Base-by-base conservation (phyloP, 92 coral and sea anemone species). In the Porites lobata region DNA sequence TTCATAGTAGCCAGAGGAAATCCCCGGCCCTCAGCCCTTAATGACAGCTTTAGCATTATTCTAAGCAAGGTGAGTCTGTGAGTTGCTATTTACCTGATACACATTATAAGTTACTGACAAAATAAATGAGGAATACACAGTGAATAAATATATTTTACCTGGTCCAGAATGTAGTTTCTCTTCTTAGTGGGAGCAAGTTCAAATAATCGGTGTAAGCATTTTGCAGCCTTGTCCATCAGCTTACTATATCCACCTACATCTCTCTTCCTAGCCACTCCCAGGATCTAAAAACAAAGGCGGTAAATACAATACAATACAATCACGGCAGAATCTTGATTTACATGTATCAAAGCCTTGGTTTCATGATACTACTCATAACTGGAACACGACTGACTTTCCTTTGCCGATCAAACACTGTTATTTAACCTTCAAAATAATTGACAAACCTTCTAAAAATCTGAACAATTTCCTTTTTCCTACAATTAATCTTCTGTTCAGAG, bases 221-320 rank as follows among this genome's bases (percentile, higher is more conserved):
- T 94, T 18, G 99, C 98, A 11, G 98, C 99, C 86, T 98, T 98
- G 88, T 97, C 99, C 99, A 97, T 97, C 86, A 96, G 74, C 72
- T 97, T 97, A 68, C 90, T 94, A 75, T 91, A 97, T 9, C 98
- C 97, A 10, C 96, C 98, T 14, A 85, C 88, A 13, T 94, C 96
- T 51, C 96, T 94, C 86, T 97, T 97, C 76, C 99, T 91, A 19
- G 93, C 93, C 19, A 92, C 98, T 50, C 99, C 99, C 90, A 92
- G 63, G 47, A 96, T 83, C 99, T 96, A 86, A 24, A 88, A 79
- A 19, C 61, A 56, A 11, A 4, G 47, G 47, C 4, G 47, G 47
- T 38, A 38, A 38, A 38, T 38, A 38, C 47, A 38, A 38, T 38
- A 38, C 4, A 10, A 38, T 38, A 38, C 4, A 10, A 2, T 56